Evolutionary conservation across 2,113 vertebrate species (phyloP), one percentile per base, ranked within the genome.

Genomic region (Salvelinus namaycush): DNA sequence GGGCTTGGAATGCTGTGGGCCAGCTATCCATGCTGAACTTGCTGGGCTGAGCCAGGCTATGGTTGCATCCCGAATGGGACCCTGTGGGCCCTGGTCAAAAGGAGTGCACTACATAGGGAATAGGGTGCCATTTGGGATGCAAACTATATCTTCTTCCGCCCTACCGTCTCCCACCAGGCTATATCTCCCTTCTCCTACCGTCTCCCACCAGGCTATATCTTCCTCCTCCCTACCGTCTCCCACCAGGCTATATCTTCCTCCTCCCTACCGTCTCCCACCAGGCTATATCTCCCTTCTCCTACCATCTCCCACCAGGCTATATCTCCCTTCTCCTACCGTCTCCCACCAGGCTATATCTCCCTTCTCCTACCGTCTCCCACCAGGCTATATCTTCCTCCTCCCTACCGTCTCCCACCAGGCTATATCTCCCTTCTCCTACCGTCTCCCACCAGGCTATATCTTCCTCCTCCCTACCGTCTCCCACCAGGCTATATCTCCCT

Each of bases 1-100:
- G 39, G 39, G 39, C 8, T 11, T 44, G 8, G 8, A 44, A 8
- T 9, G 39, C 39, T 11, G 39, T 44, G 39, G 9, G 39, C 39
- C 39, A 44, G 39, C 39, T 29, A 13, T 84, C 79, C 75, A 69
- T 24, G 59, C 67, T 74, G 68, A 69, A 67, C 70, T 31, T 39
- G 48, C 79, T 27, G 24, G 22, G 70, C 24, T 2, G n/a, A 80
- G 72, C 29, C 76, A 49, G 73, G 7, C 73, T 39, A 16, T 80
- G 79, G 70, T 39, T 81, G 62, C 73, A 64, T 29, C 22, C 16
- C 39, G 0, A 54, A 54, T 54, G 51, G 51, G 51, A 54, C 51
- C 5, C 49, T 72, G 44, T 68, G 24, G 24, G 22, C 39, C 13
- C 73, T 20, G 18, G 65, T 14, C 26, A 5, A 26, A 14, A n/a